A percentile compares a stretch with the other conserved stretches of the same genome.
These are phyloP conservation scores for Callospermophilus lateralis DNA, from an alignment of 2,113 vertebrate genomes.

Conservation along the genomic window DNA sequence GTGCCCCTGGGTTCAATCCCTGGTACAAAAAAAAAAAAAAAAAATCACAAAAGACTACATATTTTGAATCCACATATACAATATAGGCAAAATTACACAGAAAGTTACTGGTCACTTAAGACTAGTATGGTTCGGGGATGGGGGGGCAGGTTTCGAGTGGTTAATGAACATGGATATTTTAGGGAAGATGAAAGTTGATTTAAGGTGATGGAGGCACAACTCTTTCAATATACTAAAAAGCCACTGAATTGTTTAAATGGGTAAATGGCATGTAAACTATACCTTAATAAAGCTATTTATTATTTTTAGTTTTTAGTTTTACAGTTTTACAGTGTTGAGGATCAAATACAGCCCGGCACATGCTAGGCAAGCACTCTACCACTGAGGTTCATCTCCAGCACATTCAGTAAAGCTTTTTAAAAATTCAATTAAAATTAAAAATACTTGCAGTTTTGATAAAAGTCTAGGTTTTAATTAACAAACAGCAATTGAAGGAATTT, in stretches of 20 bases:
- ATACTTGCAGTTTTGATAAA: constrained; percentile 42
- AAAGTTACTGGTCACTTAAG: neutral
- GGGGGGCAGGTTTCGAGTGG: too few species aligned
- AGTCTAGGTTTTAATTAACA: neutral
- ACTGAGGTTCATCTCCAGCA: neutral
- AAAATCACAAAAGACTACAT: neutral
- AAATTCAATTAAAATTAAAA: constrained; percentile 26
- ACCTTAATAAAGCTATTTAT: neutral
- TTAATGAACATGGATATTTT: neutral
- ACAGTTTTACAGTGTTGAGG: neutral
- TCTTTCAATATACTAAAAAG: constrained; percentile 33
- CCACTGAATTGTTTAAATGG: neutral
- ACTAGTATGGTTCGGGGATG: neutral
- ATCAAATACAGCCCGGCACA: neutral
- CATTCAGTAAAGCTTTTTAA: neutral
- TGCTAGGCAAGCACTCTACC: neutral
- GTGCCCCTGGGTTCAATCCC: too few species aligned
- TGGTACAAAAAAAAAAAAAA: neutral
- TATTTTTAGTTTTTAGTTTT: neutral
- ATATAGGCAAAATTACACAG: neutral
- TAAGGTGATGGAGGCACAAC: neutral
- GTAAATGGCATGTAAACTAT: neutral
- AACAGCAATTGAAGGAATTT: constrained; percentile 38
- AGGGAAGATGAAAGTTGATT: neutral
- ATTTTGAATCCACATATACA: neutral